Evolutionary conservation across 2,888 invertebrate genomes (phyloP).

Genomic region (Hypercompe scribonia): DNA sequence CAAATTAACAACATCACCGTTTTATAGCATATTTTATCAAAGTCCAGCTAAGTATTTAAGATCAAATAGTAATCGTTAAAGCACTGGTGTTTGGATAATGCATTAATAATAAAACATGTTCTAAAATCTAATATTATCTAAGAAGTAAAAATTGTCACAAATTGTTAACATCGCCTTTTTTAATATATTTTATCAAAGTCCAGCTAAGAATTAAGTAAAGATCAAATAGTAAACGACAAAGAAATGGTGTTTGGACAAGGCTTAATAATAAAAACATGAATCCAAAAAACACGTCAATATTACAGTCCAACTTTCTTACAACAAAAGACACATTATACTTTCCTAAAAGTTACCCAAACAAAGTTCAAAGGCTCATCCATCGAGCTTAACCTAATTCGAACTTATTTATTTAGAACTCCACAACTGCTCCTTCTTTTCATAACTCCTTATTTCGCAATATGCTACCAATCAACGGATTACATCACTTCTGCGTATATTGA

Average conservation of each 20-base stretch:
- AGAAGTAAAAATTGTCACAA: no score
- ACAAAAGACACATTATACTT: conserved; percentile 8
- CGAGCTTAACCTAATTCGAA: conserved; percentile 11
- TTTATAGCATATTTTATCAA: no score
- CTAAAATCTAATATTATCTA: no score
- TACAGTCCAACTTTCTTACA: background rate
- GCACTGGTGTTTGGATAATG: no score
- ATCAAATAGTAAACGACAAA: background rate
- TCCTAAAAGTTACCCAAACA: conserved; percentile 11
- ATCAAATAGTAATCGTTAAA: no score
- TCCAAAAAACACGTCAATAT: background rate
- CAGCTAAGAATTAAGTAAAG: background rate
- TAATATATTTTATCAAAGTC: background rate
- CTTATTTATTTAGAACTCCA: conserved; percentile 12
- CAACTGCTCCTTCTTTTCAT: conserved; percentile 2
- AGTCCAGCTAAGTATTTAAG: no score
- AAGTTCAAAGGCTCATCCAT: conserved; percentile 9
- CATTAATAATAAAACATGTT: no score
- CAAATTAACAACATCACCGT: no score
- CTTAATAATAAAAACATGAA: background rate
- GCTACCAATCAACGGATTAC: conserved; percentile 32
- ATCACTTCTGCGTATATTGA: conserved; percentile 34
- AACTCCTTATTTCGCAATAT: conserved; percentile 16
- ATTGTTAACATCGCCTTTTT: background rate
- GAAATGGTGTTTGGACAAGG: background rate